Conservation (phyloP, 2,888 invertebrate species). For the Cerastis leucographa region DNA sequence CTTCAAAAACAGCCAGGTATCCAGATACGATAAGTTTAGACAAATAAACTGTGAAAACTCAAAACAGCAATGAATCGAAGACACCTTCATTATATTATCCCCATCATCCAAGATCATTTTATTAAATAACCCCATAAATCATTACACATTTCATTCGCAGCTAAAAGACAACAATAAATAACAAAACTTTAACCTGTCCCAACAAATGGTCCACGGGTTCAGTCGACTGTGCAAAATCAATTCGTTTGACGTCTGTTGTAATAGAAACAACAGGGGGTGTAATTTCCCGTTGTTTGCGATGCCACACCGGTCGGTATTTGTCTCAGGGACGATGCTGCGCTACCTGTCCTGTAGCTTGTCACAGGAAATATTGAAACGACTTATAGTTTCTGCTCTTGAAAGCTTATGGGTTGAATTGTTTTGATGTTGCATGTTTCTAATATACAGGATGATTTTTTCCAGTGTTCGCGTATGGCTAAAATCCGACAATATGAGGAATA, state of each 20-base stretch:
- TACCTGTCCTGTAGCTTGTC: conserved; percentile 39
- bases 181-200: conserved; percentile 40
- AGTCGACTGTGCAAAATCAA: conserved; percentile 70
- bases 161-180: conserved; percentile 48
- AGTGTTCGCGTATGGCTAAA: too few species aligned
- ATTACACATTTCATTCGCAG: conserved; percentile 24
- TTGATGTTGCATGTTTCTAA: not conserved
- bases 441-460: not conserved
- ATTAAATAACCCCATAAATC: conserved; percentile 31
- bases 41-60: not conserved
- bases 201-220: conserved; percentile 53
- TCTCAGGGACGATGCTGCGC: conserved; percentile 39
- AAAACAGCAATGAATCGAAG: not conserved
- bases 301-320: conserved; percentile 46
- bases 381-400: not conserved
- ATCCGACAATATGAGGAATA: too few species aligned
- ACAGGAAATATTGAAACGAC: conserved; percentile 31
- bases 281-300: conserved; percentile 70
- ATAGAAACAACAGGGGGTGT: conserved; percentile 69
- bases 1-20: not conserved
- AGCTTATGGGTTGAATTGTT: conserved; percentile 6
- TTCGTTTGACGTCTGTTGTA: conserved; percentile 70
- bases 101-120: not conserved
- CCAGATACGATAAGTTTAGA: not conserved
- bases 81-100: not conserved